phyloP scores from a whole-genome alignment of 2,113 vertebrate species.

The Phodopus roborovskii region DNA sequence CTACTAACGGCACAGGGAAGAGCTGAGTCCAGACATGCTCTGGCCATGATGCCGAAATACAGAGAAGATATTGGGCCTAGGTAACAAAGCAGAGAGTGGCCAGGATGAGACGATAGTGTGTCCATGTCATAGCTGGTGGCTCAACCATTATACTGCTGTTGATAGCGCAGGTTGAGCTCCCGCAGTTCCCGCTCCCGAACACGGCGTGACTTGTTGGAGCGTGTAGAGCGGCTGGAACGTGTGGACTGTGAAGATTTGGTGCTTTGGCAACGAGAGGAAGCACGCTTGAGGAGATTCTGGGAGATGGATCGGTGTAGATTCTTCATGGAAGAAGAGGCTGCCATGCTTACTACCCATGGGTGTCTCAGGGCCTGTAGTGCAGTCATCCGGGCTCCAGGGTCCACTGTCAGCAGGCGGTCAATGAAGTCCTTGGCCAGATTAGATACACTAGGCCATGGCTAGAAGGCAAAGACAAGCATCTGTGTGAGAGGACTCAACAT shows the following conservation, averaged over 20 bases:
- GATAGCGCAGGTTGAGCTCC: slow-evolving; percentile 97
- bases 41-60: slow-evolving; percentile 3
- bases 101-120: neutral
- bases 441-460: slow-evolving; percentile 99
- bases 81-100: neutral
- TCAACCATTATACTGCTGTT: slow-evolving; percentile 97
- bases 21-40: neutral
- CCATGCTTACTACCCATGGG: slow-evolving; percentile 99
- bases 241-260: slow-evolving; percentile 98
- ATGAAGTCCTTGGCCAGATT: slow-evolving; percentile 99
- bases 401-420: slow-evolving; percentile 96
- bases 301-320: slow-evolving; percentile 99
- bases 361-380: slow-evolving; percentile 97
- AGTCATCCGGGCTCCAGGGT: slow-evolving; percentile 93
- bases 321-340: slow-evolving; percentile 98
- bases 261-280: slow-evolving; percentile 98
- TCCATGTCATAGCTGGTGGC: neutral
- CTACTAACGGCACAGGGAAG: slow-evolving; percentile 56
- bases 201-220: slow-evolving; percentile 96
- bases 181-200: slow-evolving; percentile 96
- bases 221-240: slow-evolving; percentile 96
- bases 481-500: neutral
- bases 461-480: slow-evolving; percentile 71
- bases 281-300: slow-evolving; percentile 97
- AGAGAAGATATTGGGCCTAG: neutral